Percentiles rank a stretch among this genome's conserved stretches.
Conservation (phyloP, 2,113 vertebrate species). For the Arizona elegans region DNA sequence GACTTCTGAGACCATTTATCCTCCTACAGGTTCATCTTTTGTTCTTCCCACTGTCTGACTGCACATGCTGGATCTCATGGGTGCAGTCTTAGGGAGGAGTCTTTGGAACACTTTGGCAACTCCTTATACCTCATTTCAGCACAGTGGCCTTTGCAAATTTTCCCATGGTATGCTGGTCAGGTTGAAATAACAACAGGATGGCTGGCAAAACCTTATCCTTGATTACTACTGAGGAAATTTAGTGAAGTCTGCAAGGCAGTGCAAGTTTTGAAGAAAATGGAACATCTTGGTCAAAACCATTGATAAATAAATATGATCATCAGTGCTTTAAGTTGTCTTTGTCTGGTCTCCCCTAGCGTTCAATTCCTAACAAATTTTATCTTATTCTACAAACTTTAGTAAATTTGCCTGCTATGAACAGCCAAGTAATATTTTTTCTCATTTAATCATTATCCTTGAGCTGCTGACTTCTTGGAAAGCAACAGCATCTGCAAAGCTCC, state of each 20-base stretch:
- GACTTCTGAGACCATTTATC: not conserved
- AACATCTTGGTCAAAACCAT: not conserved
- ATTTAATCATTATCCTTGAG: not conserved
- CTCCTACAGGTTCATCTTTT: not conserved
- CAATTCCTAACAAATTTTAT: not conserved
- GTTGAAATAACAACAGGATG: not conserved
- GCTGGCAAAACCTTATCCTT: not conserved
- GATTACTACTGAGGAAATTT: not conserved
- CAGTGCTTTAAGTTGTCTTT: not conserved
- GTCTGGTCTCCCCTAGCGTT: not conserved
- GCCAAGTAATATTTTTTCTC: not conserved
- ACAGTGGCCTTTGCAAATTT: not conserved
- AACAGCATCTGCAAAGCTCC: not conserved
- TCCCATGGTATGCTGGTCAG: not conserved
- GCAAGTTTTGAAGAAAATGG: not conserved
- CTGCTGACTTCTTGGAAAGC: not conserved
- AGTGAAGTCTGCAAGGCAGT: not conserved
- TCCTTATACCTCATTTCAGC: not conserved
- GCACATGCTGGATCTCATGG: not conserved
- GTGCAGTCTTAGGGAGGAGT: constrained; percentile 18
- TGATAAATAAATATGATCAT: not conserved
- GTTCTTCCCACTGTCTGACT: not conserved
- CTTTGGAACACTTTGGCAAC: not conserved
- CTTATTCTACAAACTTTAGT: not conserved
- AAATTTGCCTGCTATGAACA: not conserved